Base-by-base conservation (phyloP, 2,113 vertebrate species). In the Pogona vitticeps region DNA sequence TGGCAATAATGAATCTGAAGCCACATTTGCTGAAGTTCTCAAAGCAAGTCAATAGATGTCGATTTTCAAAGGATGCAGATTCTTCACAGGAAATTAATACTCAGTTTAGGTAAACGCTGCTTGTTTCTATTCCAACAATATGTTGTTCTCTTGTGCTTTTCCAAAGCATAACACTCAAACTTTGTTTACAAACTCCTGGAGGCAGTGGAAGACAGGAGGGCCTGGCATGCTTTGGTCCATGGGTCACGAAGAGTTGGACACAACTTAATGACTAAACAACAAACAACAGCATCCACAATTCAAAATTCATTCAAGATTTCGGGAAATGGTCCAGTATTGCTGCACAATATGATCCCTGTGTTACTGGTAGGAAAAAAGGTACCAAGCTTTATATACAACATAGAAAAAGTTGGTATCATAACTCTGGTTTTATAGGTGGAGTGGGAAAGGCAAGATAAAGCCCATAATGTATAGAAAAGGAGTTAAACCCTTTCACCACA, bases 31-130 rank as follows among this genome's bases (percentile, higher is more conserved):
- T 38, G 80, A 76, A 76, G 38, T 36, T 76, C 40, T 40, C n/a
- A 67, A 82, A 87, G 72, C 78, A 82, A 87, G 79, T 82, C n/a
- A 81, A 86, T 67, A 81, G 61, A 81, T 65, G n/a, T 76, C 71
- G 76, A 21, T 75, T 87, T 87, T 67, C 79, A 65, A 65, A 73
- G 79, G 61, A 76, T 67, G 71, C 59, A 31, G 14, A 86, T 86
- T 86, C 70, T 75, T 86, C 42, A 67, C 40, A 73, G 40, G 85
- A 81, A 81, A 81, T 86, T 76, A 81, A 81, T 86, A 81, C 40
- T 86, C 61, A 65, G 71, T 52, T 75, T 67, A 42, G 15, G 67
- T 76, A 81, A 86, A 86, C 9, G 73, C 23, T 31, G 40, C 28
- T 61, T 75, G 33, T 79, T 79, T 79, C 65, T 8, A 26, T n/a